Evolutionary conservation across 2,113 vertebrate species (phyloP), one percentile per base, ranked within the genome.

Genomic region (Anoplopoma fimbria): DNA sequence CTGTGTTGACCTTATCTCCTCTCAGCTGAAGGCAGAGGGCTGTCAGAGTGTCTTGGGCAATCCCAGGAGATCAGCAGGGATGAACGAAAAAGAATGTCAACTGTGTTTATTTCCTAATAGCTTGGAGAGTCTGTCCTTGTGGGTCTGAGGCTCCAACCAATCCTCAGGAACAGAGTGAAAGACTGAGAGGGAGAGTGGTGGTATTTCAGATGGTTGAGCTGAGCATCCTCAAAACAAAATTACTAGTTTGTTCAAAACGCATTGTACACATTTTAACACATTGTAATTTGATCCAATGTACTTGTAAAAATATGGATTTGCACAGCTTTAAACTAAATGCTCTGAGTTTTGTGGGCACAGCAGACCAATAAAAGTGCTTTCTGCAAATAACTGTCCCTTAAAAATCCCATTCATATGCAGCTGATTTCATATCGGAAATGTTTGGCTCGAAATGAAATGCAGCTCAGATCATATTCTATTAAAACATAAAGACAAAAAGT

Each of bases 1-100:
- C 33, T 74, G 15, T 80, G 73, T 60, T 89, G 86, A 83, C 84
- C 79, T 86, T 58, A 87, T 89, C 71, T 40, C 79, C 42, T 57
- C 49, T 83, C 23, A 75, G 72, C 70, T 65, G 38, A 81, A 49
- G 60, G 81, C 68, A 82, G 47, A 89, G 49, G 57, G 62, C 29
- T 49, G 63, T 80, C 7, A 0, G 55, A 58, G 77, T 78, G 75
- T 82, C 65, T 68, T 33, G 49, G 45, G 55, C 62, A 85, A 73
- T 88, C 60, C 62, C 69, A 36, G 27, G 67, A 82, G 71, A 73
- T 88, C 63, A 86, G 69, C 25, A 27, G 38, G n/a, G 49, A 84
- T 71, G 61, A 78, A 63, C 83, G 73, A 70, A 69, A 85, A 79
- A 75, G 0, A 83, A 90, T 86, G 76, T 87, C 80, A 73, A 58